Evolutionary conservation across 2,888 invertebrate species (phyloP).

Genomic region (Phorcus lineatus): DNA sequence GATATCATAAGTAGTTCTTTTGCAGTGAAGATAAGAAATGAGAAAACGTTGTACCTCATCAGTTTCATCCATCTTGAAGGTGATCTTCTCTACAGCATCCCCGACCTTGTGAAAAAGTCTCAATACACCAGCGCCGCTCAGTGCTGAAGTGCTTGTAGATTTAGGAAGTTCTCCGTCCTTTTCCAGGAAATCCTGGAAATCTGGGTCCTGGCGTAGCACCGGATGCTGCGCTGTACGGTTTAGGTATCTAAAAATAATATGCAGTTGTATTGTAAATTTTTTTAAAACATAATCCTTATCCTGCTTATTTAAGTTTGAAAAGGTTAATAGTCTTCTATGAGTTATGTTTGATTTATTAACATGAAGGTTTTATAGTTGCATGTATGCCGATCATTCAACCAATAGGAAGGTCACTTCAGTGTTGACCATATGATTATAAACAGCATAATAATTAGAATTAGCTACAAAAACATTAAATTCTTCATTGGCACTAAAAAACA

Average conservation of each 20-base stretch:
- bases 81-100: constrained; percentile 97
- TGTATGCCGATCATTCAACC: no score
- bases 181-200: constrained; percentile 97
- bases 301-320: no score
- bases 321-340: no score
- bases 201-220: constrained; percentile 84
- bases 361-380: no score
- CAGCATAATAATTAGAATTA: no score
- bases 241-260: constrained; percentile 63
- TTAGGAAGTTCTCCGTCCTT: constrained; percentile 94
- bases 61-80: constrained; percentile 98
- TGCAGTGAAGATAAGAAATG: no score
- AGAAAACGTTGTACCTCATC: constrained; percentile 84
- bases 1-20: neutral
- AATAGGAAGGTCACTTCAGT: no score
- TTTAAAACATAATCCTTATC: no score
- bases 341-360: no score
- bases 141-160: constrained; percentile 94
- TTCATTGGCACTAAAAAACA: no score
- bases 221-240: constrained; percentile 73
- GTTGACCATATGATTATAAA: no score
- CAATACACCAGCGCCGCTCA: constrained; percentile 96
- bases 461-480: no score
- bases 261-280: neutral
- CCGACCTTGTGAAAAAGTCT: constrained; percentile 96